Percentiles rank a stretch among this genome's conserved stretches.
Conservation (phyloP, 2,797 vertebrate genomes). For the Hydrophis major region DNA sequence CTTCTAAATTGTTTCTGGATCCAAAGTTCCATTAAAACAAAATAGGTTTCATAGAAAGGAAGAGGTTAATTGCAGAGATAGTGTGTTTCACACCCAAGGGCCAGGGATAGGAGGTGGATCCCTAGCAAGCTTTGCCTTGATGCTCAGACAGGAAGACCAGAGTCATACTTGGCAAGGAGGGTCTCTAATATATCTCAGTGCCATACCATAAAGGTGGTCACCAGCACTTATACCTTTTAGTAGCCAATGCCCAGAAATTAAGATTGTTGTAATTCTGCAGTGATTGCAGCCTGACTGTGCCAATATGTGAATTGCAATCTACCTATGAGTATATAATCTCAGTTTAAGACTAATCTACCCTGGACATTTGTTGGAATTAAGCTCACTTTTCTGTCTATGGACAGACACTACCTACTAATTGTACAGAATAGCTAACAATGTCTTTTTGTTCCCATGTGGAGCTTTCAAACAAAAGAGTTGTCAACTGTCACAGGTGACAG, state of each 20-base stretch:
- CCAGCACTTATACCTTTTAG: background rate
- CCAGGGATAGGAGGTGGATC: background rate
- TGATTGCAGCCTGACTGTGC: background rate
- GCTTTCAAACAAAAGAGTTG: background rate
- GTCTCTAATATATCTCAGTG: background rate
- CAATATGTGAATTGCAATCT: background rate
- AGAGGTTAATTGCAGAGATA: background rate
- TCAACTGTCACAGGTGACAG: background rate
- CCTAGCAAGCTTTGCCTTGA: background rate
- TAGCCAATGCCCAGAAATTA: background rate
- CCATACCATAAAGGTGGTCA: background rate
- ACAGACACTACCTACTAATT: background rate
- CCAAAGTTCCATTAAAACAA: background rate
- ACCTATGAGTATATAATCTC: background rate
- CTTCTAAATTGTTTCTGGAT: background rate
- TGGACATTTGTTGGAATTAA: background rate
- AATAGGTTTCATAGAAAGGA: background rate
- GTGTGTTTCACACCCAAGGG: background rate
- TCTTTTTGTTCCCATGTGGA: background rate
- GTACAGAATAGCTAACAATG: background rate
- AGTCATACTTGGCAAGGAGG: background rate
- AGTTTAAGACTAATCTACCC: background rate
- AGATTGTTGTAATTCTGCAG: background rate
- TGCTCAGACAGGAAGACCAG: background rate
- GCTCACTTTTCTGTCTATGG: background rate